Base-by-base conservation (phyloP, 2,797 vertebrate species). In the Harpagifer antarcticus region DNA sequence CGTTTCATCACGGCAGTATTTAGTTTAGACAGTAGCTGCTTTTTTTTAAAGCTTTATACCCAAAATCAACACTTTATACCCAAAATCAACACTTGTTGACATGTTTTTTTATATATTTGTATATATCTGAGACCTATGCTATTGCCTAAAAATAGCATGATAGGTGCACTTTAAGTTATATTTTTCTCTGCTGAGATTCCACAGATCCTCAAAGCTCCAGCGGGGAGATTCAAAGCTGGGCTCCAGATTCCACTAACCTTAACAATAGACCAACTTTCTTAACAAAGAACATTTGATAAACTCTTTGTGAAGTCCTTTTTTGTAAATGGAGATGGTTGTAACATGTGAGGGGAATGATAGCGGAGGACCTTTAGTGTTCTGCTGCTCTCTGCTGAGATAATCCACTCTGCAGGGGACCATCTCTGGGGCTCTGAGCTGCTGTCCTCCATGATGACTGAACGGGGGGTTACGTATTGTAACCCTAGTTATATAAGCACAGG, bases 341-440 rank as follows among this genome's bases (percentile, higher is more conserved):
- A 42, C 40, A 48, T 20, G 15, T 27, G 12, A 37, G 43, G 19
- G 14, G 13, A 42, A 69, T 12, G 44, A 49, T 42, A 15, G 27
- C 55, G 13, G 27, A 37, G 48, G 48, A 33, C 17, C 20, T 45
- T 45, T 42, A 42, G 59, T 50, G n/a, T 45, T 48, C 48, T 53
- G 48, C 15, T 52, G 19, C 3, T 59, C 56, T 60, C 47, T 53
- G 14, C 33, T 69, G 66, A 57, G 53, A 48, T 33, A 33, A 33
- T 33, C 31, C 31, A 33, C 4, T 33, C 31, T 33, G 31, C 31
- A 33, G 31, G 53, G 37, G 37, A 31, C 43, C 13, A 33, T 48
- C 15, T 33, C 31, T 33, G 31, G 4, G 31, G 50, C 40, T n/a
- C 27, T 13, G 17, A 61, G 57, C 37, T 5, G 49, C 49, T 19